Conservation (phyloP, 2,797 vertebrate genomes). For the Squalus acanthias region DNA sequence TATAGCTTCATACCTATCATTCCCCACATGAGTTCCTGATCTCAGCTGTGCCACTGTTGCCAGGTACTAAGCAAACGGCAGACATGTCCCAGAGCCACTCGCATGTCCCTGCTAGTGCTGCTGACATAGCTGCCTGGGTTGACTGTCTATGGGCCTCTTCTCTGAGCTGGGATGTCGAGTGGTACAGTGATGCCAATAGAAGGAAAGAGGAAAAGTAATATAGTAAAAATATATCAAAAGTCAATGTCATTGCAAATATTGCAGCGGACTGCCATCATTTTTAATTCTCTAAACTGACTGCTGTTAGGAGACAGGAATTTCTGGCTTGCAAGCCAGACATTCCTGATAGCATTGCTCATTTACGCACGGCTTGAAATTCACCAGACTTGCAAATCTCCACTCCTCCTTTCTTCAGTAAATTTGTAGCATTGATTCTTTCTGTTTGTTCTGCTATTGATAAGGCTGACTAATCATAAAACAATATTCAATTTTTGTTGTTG, state of each 20-base stretch:
- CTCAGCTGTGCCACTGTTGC: constrained; percentile 3
- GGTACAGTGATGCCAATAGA: background rate
- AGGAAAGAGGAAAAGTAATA: background rate
- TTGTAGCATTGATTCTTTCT: background rate
- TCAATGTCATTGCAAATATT: background rate
- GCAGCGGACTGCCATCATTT: background rate
- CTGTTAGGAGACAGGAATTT: background rate
- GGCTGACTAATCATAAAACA: background rate
- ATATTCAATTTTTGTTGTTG: background rate
- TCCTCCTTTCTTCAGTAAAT: background rate
- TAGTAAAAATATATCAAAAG: background rate
- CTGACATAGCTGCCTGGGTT: background rate
- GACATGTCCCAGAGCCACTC: background rate
- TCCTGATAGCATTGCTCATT: background rate
- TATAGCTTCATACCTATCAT: background rate
- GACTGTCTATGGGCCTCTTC: background rate
- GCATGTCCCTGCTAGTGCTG: background rate
- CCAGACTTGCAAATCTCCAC: background rate
- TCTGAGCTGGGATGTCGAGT: background rate
- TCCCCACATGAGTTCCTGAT: background rate
- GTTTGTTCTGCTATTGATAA: background rate
- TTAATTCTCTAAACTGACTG: constrained; percentile 7
- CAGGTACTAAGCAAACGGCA: background rate
- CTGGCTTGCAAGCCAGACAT: background rate
- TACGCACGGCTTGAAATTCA: background rate